Conservation (phyloP, 2,113 vertebrate genomes). For the Synchiropus splendidus region DNA sequence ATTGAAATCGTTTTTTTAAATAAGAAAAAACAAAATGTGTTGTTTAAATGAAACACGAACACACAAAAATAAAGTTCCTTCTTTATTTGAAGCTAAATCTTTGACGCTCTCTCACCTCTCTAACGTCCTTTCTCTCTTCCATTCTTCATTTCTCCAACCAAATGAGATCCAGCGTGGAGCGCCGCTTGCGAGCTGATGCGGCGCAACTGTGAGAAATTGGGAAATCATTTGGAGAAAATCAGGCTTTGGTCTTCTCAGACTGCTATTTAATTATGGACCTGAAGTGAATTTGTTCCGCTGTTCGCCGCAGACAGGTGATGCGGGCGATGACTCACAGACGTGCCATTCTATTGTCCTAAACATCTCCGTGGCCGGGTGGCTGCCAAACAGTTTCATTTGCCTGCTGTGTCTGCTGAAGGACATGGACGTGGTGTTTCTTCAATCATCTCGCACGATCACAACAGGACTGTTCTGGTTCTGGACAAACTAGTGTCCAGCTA, state of each 20-base stretch:
- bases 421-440: no score
- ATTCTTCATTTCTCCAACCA: background rate
- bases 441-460: no score
- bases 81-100: no score
- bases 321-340: constrained; percentile 2
- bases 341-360: no score
- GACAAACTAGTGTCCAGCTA: no score
- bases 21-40: no score
- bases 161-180: constrained; percentile 14
- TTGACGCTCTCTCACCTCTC: background rate
- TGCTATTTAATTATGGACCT: constrained; percentile 56
- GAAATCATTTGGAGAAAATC: constrained; percentile 58
- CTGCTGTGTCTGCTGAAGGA: no score
- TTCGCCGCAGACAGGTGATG: constrained; percentile 34
- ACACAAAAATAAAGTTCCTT: background rate
- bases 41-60: no score
- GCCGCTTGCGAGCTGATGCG: constrained; percentile 41
- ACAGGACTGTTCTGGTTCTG: no score
- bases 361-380: no score
- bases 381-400: no score
- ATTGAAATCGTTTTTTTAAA: no score
- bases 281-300: constrained; percentile 4
- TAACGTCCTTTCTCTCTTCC: constrained; percentile 1
- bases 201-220: constrained; percentile 56
- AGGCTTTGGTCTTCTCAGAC: constrained; percentile 49